Percentiles rank a stretch among this genome's conserved stretches.
phyloP scores from a whole-genome alignment of 2,113 vertebrate genomes.

The Danionella cerebrum region DNA sequence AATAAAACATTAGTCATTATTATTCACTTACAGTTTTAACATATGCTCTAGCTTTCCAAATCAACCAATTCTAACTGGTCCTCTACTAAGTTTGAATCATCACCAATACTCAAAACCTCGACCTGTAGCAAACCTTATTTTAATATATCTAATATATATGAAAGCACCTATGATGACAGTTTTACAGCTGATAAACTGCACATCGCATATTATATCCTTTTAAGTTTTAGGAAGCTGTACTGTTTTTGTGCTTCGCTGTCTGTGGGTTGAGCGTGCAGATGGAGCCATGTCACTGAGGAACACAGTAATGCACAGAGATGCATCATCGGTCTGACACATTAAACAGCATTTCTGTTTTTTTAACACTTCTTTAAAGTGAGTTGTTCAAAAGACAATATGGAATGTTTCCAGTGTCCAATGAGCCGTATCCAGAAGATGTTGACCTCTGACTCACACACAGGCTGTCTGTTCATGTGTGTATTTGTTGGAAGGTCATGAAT shows the following conservation, averaged over 20 bases:
- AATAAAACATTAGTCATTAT: not conserved
- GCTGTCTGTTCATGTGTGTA: not conserved
- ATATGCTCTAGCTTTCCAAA: not conserved
- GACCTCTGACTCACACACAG: no score
- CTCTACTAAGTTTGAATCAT: not conserved
- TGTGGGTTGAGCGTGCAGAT: conserved; percentile 61
- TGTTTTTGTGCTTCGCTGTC: not conserved
- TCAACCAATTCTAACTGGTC: not conserved
- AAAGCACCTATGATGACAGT: no score
- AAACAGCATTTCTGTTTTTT: conserved; percentile 84
- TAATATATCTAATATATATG: no score
- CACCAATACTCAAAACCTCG: no score
- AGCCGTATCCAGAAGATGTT: conserved; percentile 53
- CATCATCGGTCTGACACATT: conserved; percentile 82
- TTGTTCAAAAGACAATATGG: conserved; percentile 82
- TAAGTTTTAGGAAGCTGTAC: no score
- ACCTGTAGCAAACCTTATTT: no score
- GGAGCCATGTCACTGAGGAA: conserved; percentile 74
- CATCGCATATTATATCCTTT: no score
- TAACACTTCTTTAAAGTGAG: conserved; percentile 82
- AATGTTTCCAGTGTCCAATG: conserved; percentile 84
- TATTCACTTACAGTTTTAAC: not conserved
- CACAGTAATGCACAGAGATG: conserved; percentile 80
- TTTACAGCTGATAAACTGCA: no score
- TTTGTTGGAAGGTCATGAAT: not conserved